Evolutionary conservation across 35 echinoderm and acorn worm species (phyloP).

Genomic region (Apostichopus parvimensis): DNA sequence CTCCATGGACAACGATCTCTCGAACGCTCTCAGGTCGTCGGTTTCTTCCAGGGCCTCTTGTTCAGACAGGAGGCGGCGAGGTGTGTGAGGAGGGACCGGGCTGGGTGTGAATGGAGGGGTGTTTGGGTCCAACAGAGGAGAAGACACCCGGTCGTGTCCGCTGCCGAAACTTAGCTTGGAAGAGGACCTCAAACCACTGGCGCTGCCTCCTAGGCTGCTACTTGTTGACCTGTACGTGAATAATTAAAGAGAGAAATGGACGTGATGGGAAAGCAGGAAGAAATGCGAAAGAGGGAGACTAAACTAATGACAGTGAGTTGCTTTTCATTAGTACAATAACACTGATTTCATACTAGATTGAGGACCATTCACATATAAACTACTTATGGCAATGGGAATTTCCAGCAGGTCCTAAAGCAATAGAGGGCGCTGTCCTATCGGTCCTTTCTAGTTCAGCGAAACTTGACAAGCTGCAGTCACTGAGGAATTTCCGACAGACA

Average conservation of each 20-base stretch:
- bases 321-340: too few species aligned
- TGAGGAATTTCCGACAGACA: too few species aligned
- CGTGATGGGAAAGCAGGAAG: too few species aligned
- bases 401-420: too few species aligned
- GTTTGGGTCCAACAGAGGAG: conserved; percentile 29
- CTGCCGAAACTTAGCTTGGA: conserved; percentile 53
- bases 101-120: conserved; percentile 60
- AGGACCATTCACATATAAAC: too few species aligned
- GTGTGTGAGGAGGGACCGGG: conserved; percentile 52
- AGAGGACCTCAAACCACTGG: conserved; percentile 29
- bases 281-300: too few species aligned
- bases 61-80: conserved; percentile 72
- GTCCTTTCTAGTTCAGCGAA: too few species aligned
- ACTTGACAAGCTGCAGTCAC: too few species aligned
- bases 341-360: too few species aligned
- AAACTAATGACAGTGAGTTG: too few species aligned
- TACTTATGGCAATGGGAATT: too few species aligned
- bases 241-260: background rate
- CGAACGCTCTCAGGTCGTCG: conserved; percentile 86
- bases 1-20: conserved; percentile 82
- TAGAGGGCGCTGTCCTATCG: too few species aligned
- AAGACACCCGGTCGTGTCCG: conserved; percentile 23
- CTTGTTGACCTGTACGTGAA: conserved; percentile 52
- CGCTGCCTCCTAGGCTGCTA: conserved; percentile 53
- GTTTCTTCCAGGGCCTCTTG: conserved; percentile 92